phyloP scores from a whole-genome alignment of 2,888 invertebrate genomes.

The Euplexia lucipara region DNA sequence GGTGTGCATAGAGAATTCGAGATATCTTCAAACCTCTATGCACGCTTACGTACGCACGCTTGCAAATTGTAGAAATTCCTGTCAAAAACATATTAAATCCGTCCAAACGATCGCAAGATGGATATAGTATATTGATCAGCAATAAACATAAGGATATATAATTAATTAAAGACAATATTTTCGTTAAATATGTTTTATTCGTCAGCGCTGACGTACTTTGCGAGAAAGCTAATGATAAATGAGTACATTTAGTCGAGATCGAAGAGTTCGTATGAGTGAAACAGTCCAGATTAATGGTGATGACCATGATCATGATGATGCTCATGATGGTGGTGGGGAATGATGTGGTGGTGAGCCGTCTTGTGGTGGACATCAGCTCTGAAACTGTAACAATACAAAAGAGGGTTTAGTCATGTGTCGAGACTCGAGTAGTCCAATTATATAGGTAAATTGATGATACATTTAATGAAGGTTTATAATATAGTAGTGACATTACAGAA shows the following conservation, averaged over 20 bases:
- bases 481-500: no score
- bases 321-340: constrained; percentile 69
- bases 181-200: constrained; percentile 65
- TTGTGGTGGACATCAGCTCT: constrained; percentile 79
- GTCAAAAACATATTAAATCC: no score
- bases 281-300: constrained; percentile 71
- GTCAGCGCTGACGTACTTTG: constrained; percentile 74
- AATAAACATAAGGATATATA: constrained; percentile 11
- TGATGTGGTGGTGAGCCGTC: constrained; percentile 76
- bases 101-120: not conserved
- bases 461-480: not conserved
- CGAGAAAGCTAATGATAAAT: constrained; percentile 58
- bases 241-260: constrained; percentile 69
- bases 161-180: constrained; percentile 51
- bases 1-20: no score
- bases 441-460: not conserved
- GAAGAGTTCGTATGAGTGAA: constrained; percentile 61
- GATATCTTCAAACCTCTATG: no score
- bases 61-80: no score
- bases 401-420: not conserved
- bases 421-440: no score
- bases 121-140: not conserved
- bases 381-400: constrained; percentile 72
- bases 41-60: no score
- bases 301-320: constrained; percentile 65